A percentile compares a stretch with the other conserved stretches of the same genome.
These are phyloP conservation scores for Gibbula magus DNA, from an alignment of 2,888 invertebrate genomes.

Conservation along the genomic window DNA sequence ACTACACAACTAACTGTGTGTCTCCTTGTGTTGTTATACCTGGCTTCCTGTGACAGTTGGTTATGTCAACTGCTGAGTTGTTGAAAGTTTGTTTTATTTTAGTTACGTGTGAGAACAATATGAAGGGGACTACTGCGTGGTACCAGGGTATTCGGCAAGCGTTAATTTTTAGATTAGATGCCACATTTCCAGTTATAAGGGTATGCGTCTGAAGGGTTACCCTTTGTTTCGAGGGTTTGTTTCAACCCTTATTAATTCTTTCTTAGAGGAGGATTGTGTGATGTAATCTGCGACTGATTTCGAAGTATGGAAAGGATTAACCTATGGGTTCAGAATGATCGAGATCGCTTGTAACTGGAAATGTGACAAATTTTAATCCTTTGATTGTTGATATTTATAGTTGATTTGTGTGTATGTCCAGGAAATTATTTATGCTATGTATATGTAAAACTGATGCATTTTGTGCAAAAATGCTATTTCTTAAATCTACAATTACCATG, in stretches of 20 bases:
- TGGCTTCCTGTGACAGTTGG: neutral
- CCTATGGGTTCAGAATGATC: neutral
- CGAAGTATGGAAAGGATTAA: slow-evolving; percentile 1
- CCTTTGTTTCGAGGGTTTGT: neutral
- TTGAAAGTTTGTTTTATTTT: slow-evolving; percentile 2
- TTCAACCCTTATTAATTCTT: neutral
- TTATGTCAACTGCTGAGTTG: neutral
- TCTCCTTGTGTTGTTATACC: neutral
- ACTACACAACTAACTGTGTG: neutral
- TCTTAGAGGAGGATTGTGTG: neutral
- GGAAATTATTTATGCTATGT: too few species aligned
- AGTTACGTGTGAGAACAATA: neutral
- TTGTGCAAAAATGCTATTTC: neutral
- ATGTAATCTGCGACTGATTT: neutral
- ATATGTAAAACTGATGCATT: neutral
- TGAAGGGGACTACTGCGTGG: too few species aligned
- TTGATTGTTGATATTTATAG: too few species aligned
- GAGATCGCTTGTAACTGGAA: neutral
- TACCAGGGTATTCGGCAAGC: too few species aligned
- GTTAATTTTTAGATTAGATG: neutral
- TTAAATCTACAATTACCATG: neutral
- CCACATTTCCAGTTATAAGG: neutral
- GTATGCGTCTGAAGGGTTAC: neutral
- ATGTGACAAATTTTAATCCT: too few species aligned
- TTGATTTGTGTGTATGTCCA: too few species aligned